Evolutionary conservation across 2,113 vertebrate species (phyloP).

Genomic region (Pomatorhinus ruficollis): DNA sequence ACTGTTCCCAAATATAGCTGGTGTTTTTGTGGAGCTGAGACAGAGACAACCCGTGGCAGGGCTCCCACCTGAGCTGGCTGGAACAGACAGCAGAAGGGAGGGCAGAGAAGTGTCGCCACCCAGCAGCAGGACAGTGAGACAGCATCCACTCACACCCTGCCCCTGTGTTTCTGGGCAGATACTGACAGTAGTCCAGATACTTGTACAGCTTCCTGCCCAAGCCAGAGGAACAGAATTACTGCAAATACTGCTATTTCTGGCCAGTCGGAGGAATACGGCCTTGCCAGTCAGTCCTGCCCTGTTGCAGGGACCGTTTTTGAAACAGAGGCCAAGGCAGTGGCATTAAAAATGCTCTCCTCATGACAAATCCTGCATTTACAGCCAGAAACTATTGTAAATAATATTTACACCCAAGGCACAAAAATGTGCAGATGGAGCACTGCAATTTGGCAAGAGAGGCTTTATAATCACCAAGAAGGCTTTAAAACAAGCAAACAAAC

Average conservation of each 20-base stretch:
- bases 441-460: neutral
- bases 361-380: neutral
- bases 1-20: neutral
- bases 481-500: neutral
- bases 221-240: neutral
- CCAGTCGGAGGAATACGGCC: neutral
- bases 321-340: neutral
- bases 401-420: neutral
- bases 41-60: neutral
- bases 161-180: neutral
- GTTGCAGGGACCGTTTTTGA: neutral
- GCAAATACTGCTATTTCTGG: neutral
- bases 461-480: neutral
- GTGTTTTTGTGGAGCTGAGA: neutral
- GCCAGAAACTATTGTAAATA: neutral
- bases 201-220: neutral
- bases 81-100: neutral
- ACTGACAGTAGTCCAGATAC: neutral
- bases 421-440: neutral
- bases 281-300: neutral
- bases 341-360: neutral
- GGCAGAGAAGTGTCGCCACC: neutral
- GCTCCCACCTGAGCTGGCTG: neutral
- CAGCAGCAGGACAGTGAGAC: accelerated
- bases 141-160: neutral